Evolutionary conservation across 92 coral and sea anemone species (phyloP).

Genomic region (Palythoa grandiflora): DNA sequence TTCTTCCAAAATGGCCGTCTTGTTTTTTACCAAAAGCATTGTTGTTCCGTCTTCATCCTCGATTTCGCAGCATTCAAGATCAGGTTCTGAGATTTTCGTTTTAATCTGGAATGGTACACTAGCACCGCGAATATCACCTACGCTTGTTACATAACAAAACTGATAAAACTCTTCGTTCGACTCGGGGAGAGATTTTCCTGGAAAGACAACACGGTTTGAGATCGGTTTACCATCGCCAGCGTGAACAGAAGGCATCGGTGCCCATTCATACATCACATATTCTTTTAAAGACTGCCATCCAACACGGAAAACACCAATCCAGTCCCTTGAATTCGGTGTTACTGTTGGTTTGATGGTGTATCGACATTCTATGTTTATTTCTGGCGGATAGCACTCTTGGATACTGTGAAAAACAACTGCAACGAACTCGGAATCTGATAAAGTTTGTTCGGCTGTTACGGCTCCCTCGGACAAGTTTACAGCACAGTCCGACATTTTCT

Average conservation of each 20-base stretch:
- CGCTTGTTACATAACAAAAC: slow-evolving; percentile 90
- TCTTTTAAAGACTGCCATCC: slow-evolving; percentile 97
- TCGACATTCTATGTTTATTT: slow-evolving; percentile 88
- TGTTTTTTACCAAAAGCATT: slow-evolving; percentile 88
- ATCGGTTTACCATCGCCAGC: slow-evolving; percentile 69
- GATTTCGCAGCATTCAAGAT: slow-evolving; percentile 89
- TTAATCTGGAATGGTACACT: slow-evolving; percentile 97
- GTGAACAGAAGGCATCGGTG: slow-evolving; percentile 71
- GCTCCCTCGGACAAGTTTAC: slow-evolving; percentile 8
- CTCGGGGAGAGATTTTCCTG: slow-evolving; percentile 79
- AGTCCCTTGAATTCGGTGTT: slow-evolving; percentile 83
- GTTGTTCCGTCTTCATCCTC: slow-evolving; percentile 88
- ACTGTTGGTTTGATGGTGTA: slow-evolving; percentile 91
- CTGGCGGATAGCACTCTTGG: slow-evolving; percentile 86
- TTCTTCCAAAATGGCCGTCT: slow-evolving; percentile 91
- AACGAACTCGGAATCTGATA: slow-evolving; percentile 87
- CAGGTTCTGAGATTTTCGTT: slow-evolving; percentile 74
- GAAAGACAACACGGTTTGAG: slow-evolving; percentile 80
- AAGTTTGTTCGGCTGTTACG: not conserved
- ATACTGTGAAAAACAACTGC: slow-evolving; percentile 95
- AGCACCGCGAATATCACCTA: slow-evolving; percentile 94
- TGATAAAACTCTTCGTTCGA: slow-evolving; percentile 96
- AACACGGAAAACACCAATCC: slow-evolving; percentile 97
- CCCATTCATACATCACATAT: slow-evolving; percentile 91
- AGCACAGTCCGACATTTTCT: slow-evolving; percentile 6